phyloP scores from a whole-genome alignment of 2,888 invertebrate species.

The Drosophila phalerata region DNA sequence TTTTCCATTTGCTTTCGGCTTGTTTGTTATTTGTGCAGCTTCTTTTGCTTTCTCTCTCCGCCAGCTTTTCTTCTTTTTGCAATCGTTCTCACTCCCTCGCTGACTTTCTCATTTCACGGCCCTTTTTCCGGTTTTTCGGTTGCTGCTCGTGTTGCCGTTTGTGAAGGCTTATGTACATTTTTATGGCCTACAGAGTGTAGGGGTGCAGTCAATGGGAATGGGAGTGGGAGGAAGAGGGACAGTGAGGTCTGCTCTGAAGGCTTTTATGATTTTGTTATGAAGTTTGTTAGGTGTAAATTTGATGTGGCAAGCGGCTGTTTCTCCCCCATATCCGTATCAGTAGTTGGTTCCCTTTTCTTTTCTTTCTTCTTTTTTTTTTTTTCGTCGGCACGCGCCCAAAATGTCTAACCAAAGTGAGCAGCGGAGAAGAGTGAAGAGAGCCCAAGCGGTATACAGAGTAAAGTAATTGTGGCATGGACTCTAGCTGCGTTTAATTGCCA shows the following conservation, averaged over 20 bases:
- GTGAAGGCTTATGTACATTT: conserved; percentile 56
- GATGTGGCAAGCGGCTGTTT: conserved; percentile 62
- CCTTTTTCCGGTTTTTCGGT: conserved; percentile 24
- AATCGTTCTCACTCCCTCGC: no score
- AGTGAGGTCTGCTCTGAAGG: conserved; percentile 27
- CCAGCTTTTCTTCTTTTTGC: neutral
- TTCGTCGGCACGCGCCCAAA: conserved; percentile 33
- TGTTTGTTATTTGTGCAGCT: conserved; percentile 35
- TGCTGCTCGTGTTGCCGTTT: conserved; percentile 36
- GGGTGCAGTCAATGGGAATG: neutral
- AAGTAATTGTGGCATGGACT: conserved; percentile 8
- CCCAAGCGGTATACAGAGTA: neutral
- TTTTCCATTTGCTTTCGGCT: conserved; percentile 32
- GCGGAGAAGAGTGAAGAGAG: neutral
- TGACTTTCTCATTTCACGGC: conserved; percentile 6
- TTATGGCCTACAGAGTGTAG: conserved; percentile 47
- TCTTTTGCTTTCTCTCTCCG: neutral
- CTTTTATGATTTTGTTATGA: conserved; percentile 78
- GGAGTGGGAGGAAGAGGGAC: neutral
- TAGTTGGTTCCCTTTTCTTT: conserved; percentile 37
- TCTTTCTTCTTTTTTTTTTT: conserved; percentile 3
- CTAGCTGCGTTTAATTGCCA: conserved; percentile 67
- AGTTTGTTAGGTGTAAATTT: conserved; percentile 80
- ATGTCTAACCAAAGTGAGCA: neutral
- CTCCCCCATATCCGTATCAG: conserved; percentile 53